These are phyloP conservation scores for Ceratitis capitata DNA, from an alignment of 1,140 invertebrate species.

Conservation along the genomic window DNA sequence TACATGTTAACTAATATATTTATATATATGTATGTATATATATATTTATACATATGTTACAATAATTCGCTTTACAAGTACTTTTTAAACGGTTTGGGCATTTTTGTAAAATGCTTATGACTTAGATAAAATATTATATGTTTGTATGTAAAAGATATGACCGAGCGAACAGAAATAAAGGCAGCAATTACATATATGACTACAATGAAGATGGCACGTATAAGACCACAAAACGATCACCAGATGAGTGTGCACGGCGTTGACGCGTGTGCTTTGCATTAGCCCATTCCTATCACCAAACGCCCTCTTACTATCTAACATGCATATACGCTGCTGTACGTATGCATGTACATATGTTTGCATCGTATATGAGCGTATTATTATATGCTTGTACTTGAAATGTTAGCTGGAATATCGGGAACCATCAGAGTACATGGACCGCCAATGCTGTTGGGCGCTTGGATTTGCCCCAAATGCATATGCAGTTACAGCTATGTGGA, in stretches of 20 bases:
- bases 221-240: conserved; percentile 65
- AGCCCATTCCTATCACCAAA: neutral
- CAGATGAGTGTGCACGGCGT: conserved; percentile 58
- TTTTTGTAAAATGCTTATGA: conserved; percentile 16
- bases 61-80: neutral
- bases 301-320: neutral
- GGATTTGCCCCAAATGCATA: neutral
- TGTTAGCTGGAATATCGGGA: no score
- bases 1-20: neutral
- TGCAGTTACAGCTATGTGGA: neutral
- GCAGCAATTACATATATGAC: conserved; percentile 49
- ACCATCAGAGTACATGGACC: neutral
- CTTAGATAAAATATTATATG: neutral
- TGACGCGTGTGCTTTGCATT: neutral
- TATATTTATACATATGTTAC: neutral
- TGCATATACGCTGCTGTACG: neutral
- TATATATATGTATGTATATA: neutral
- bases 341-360: neutral
- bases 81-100: conserved; percentile 4
- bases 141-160: neutral
- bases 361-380: neutral
- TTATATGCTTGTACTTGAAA: neutral
- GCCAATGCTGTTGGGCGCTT: neutral
- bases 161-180: conserved; percentile 25
- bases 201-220: conserved; percentile 64